Conservation (phyloP, 2,113 vertebrate species). For the Arenaria interpres region DNA sequence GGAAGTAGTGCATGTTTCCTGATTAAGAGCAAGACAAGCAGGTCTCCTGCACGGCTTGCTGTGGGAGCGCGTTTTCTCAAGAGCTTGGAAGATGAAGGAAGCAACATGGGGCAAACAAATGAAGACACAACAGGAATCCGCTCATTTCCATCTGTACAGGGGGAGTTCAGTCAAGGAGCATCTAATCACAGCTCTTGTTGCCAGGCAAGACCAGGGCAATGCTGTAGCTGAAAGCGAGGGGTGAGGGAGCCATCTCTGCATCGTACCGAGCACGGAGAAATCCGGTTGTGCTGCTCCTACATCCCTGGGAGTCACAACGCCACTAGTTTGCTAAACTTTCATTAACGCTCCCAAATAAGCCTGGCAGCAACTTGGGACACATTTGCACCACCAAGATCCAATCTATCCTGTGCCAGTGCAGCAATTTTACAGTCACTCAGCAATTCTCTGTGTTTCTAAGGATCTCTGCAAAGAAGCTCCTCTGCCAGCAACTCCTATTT, state of each 20-base stretch:
- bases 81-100: not conserved
- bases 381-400: not conserved
- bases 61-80: not conserved
- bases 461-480: not conserved
- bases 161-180: not conserved
- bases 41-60: not conserved
- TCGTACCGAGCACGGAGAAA: not conserved
- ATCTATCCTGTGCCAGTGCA: accelerated
- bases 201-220: not conserved
- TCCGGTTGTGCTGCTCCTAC: not conserved
- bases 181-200: not conserved
- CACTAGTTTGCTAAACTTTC: not conserved
- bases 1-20: not conserved
- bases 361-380: not conserved
- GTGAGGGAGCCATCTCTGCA: not conserved
- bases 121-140: not conserved
- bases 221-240: not conserved
- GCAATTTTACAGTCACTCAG: not conserved
- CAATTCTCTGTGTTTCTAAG: accelerated
- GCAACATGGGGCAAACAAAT: not conserved
- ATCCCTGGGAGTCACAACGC: not conserved
- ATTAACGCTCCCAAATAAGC: not conserved
- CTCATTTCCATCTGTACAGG: not conserved
- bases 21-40: not conserved
- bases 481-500: not conserved